A percentile compares a stretch with the other conserved stretches of the same genome.
phyloP scores from a whole-genome alignment of 2,888 invertebrate species.

The Spisula solida region DNA sequence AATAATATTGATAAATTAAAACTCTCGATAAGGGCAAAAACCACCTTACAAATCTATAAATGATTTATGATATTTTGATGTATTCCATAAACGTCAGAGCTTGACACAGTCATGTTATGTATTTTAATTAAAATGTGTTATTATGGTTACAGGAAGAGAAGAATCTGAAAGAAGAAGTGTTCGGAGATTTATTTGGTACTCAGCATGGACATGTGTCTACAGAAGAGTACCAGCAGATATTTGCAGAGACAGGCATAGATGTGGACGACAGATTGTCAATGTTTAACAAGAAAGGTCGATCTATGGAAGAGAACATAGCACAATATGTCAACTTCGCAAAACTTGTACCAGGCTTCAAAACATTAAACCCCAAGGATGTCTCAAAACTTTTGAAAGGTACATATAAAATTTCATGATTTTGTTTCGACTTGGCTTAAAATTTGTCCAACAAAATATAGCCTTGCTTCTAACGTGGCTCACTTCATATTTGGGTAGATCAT shows the following conservation, averaged over 20 bases:
- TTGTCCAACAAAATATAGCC: too few species aligned
- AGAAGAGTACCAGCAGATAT: constrained; percentile 74
- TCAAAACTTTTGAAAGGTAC: constrained; percentile 74
- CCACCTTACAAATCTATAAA: too few species aligned
- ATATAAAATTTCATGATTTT: background rate
- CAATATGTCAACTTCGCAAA: constrained; percentile 75
- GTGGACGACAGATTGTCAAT: constrained; percentile 71
- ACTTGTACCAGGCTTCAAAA: constrained; percentile 74
- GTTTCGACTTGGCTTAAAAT: background rate
- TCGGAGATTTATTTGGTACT: constrained; percentile 70
- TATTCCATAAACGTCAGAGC: too few species aligned
- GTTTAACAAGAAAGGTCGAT: constrained; percentile 67
- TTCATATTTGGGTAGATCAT: too few species aligned
- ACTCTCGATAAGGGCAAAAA: too few species aligned
- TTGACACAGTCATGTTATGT: too few species aligned
- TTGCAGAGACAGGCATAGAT: constrained; percentile 76
- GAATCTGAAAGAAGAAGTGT: constrained; percentile 66
- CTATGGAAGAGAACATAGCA: constrained; percentile 72
- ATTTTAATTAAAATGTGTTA: background rate
- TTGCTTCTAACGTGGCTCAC: too few species aligned
- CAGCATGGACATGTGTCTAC: constrained; percentile 59
- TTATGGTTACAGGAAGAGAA: constrained; percentile 64
- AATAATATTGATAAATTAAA: too few species aligned
- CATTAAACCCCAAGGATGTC: constrained; percentile 72
- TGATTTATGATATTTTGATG: too few species aligned